Evolutionary conservation across 2,888 invertebrate genomes (phyloP), one percentile per base, ranked within the genome.

Genomic region (Torymus aiolomorphi): DNA sequence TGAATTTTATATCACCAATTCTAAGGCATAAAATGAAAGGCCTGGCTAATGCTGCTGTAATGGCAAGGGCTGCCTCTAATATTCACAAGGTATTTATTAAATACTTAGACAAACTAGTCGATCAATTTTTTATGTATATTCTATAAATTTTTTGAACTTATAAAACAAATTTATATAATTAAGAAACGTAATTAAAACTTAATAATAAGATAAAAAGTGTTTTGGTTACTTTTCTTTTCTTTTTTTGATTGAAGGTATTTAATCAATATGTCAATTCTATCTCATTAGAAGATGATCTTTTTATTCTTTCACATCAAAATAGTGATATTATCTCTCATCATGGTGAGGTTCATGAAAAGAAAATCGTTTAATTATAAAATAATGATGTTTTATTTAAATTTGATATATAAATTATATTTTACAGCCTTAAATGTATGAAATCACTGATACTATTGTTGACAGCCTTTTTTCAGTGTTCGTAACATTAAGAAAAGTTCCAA

Each of bases 201-300:
- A 14, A 42, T n/a, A 42, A 31, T 16, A 24, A 67, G 11, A 18
- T 10, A 66, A 8, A 51, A 62, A 24, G 24, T 5, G 13, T 18
- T 31, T 11, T 24, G 24, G 3, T 31, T 14, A 57, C 24, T 69
- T 77, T 49, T 69, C 61, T 42, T 18, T 24, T 56, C 69, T 76
- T 62, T 86, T 42, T 42, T 42, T 8, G 0, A 42, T 42, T 91
- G 24, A 85, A 94, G 94, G 94, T 99, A 14, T 98, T 95, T 91
- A 99, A 99, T 91, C 99, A 99, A 91, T 99, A 99, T 92, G 93
- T 99, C 75, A 99, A 99, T 91, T 99, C 99, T 87, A 98, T 99
- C 85, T 96, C 97, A 66, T 92, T 99, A 83, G 99, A 99, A 92
- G 98, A 99, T 91, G 98, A 99, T 89, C 94, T 99, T 90, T 99